Base-by-base conservation (phyloP, 2,113 vertebrate species). In the Tachysurus fulvidraco region DNA sequence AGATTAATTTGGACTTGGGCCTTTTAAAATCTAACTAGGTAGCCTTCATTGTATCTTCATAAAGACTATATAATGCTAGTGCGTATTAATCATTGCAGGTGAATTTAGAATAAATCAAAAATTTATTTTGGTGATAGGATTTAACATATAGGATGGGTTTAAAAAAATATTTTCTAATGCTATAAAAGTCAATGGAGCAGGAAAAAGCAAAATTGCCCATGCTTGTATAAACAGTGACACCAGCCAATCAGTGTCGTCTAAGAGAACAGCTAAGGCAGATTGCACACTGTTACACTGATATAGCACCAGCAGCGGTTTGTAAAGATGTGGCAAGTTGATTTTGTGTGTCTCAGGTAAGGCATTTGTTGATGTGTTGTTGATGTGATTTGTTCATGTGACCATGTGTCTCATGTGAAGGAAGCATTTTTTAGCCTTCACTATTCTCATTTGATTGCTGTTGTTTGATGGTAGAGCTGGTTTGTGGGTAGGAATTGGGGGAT, bases 1-100 rank as follows among this genome's bases (percentile, higher is more conserved):
- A 94, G 92, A 95, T 93, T 93, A 94, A 94, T 94, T 91, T 89
- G 85, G 83, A 93, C 80, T 69, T 80, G 11, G 85, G 69, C 89
- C 90, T 91, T 95, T 91, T 94, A 93, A 94, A 94, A 93, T 93
- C 93, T 78, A 62, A 90, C 52, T 65, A 30, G 54, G 50, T 74
- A 71, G 64, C 81, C 83, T 11, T 89, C 50, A 64, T 84, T 50
- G 87, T 77, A 81, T 88, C 89, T 62, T 91, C 76, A 82, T 83
- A 89, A 82, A 86, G 86, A 86, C 67, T 65, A 41, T 30, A 88
- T 88, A 92, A 91, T 91, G 88, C 86, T 54, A 88, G 59, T 76
- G 89, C 89, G 88, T 91, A 93, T 92, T 88, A 93, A 88, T 91
- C 79, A 74, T 59, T 83, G 87, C 67, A 65, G 89, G 87, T 76